These are phyloP conservation scores for Anaspis maculata DNA, from an alignment of 2,888 invertebrate species.

Conservation along the genomic window DNA sequence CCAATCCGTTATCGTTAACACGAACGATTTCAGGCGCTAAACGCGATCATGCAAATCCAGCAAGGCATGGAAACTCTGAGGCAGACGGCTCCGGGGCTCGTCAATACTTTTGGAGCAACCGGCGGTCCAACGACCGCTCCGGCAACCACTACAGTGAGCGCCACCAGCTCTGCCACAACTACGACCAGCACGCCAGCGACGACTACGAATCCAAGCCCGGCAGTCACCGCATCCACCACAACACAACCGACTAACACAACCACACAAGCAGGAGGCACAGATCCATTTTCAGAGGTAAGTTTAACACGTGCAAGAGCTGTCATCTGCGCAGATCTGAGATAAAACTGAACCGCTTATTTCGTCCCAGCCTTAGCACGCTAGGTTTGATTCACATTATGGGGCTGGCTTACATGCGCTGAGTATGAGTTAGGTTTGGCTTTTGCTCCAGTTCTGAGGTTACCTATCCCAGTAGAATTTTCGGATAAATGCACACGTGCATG, in stretches of 20 bases:
- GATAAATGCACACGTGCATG: too few species aligned
- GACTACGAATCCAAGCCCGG: conserved; percentile 30
- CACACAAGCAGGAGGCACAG: conserved; percentile 29
- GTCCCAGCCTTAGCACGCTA: too few species aligned
- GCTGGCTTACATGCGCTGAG: too few species aligned
- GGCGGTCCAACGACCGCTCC: conserved; percentile 18
- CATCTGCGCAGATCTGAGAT: too few species aligned
- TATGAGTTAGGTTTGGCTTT: too few species aligned
- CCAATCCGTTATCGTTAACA: neutral
- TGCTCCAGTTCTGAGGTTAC: too few species aligned
- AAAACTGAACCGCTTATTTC: too few species aligned
- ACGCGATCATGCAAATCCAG: conserved; percentile 91
- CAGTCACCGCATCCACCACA: too few species aligned
- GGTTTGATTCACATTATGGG: too few species aligned
- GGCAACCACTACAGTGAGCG: conserved; percentile 5
- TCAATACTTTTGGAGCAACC: conserved; percentile 47
- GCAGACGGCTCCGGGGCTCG: conserved; percentile 73
- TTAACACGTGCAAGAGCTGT: too few species aligned
- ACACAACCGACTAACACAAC: conserved; percentile 35
- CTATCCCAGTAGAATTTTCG: too few species aligned
- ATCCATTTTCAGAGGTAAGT: conserved; percentile 47
- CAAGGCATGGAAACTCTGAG: conserved; percentile 87
- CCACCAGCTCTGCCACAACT: conserved; percentile 21
- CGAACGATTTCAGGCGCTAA: conserved; percentile 53
- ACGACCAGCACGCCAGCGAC: conserved; percentile 26